Conservation (phyloP, 2,113 vertebrate genomes). For the Neolamprologus sp. region DNA sequence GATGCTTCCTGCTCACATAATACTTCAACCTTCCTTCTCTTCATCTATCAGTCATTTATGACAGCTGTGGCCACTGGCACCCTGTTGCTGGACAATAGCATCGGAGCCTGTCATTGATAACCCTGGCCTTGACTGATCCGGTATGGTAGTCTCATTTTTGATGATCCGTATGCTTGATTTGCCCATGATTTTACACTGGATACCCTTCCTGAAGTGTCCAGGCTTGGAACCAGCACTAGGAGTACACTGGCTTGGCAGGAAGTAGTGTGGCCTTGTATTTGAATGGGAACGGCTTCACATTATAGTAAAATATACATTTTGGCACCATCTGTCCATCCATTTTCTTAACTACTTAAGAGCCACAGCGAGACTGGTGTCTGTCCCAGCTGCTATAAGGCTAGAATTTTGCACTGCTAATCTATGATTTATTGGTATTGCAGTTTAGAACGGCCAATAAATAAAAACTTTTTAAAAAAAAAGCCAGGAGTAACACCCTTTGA, state of each 20-base stretch:
- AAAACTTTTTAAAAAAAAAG: rapidly evolving
- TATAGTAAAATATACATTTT: neutral
- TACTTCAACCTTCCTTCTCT: neutral
- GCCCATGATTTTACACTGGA: neutral
- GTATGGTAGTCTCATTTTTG: neutral
- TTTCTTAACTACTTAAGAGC: neutral
- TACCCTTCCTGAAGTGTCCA: neutral
- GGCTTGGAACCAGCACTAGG: neutral
- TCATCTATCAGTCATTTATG: neutral
- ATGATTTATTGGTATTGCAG: neutral
- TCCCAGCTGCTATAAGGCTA: neutral
- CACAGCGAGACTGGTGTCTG: neutral
- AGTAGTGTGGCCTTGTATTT: neutral
- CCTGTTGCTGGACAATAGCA: neutral
- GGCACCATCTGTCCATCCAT: neutral
- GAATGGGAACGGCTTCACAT: neutral
- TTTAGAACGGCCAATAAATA: neutral
- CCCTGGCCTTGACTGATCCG: neutral
- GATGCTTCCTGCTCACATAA: neutral
- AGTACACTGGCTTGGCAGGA: neutral
- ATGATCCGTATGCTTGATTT: neutral
- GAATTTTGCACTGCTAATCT: neutral
- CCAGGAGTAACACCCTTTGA: neutral
- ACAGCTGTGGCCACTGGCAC: neutral
- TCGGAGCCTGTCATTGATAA: neutral